A percentile compares a stretch with the other conserved stretches of the same genome.
phyloP scores from a whole-genome alignment of 1,140 invertebrate genomes.

The Drosophila persimilis region DNA sequence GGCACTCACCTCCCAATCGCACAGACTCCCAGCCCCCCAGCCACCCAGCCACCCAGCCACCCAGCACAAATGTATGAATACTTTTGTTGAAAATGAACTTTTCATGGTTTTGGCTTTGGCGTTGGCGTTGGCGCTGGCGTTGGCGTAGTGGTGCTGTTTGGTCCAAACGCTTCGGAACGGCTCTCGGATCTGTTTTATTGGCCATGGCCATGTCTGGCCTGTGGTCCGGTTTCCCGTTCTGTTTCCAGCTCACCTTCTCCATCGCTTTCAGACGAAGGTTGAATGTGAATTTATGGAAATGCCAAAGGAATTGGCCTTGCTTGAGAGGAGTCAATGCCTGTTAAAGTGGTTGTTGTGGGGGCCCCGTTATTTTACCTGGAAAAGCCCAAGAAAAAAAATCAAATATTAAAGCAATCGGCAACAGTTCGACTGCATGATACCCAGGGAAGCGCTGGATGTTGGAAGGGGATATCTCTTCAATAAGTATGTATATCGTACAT shows the following conservation, averaged over 20 bases:
- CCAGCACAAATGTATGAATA: too few relatives aligned
- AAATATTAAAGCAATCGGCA: constrained; percentile 8
- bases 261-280: constrained; percentile 21
- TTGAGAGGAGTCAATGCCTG: neutral
- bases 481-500: too few relatives aligned
- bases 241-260: too few relatives aligned
- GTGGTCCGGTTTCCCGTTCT: too few relatives aligned
- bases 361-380: constrained; percentile 21
- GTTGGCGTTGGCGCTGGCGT: too few relatives aligned
- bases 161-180: too few relatives aligned
- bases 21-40: neutral
- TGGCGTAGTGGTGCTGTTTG: too few relatives aligned
- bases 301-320: constrained; percentile 44
- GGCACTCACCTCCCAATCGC: neutral
- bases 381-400: constrained; percentile 1
- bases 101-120: too few relatives aligned
- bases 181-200: too few relatives aligned
- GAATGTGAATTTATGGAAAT: constrained; percentile 58
- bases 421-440: neutral
- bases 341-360: neutral
- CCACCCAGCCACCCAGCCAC: neutral
- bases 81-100: too few relatives aligned
- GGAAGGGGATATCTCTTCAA: too few relatives aligned
- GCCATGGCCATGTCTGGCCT: constrained; percentile 1
- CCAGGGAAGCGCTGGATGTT: neutral